A percentile compares a stretch with the other conserved stretches of the same genome.
These are phyloP conservation scores for Coturnix japonica DNA, from an alignment of 2,113 vertebrate species.

Conservation along the genomic window DNA sequence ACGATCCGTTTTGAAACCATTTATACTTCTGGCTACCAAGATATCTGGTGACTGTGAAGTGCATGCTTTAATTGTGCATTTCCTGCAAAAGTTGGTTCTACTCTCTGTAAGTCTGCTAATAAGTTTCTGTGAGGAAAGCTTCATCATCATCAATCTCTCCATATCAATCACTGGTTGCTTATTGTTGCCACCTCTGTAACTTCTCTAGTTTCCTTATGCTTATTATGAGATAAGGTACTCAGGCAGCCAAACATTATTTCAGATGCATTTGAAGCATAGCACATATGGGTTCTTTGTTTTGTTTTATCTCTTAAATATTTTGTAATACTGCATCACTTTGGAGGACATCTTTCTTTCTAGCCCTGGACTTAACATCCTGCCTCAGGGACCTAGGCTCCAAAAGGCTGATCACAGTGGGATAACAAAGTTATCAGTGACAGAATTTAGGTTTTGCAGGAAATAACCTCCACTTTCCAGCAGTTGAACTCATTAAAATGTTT, in stretches of 20 bases:
- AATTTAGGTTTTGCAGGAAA: neutral
- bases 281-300: neutral
- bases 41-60: neutral
- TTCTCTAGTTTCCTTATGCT: neutral
- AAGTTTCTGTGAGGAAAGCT: neutral
- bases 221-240: neutral
- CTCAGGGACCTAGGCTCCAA: neutral
- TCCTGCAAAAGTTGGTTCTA: neutral
- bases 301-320: neutral
- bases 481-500: neutral
- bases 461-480: fast-evolving
- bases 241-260: neutral
- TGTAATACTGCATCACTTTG: neutral
- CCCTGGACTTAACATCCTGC: neutral
- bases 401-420: neutral
- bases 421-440: neutral
- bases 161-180: fast-evolving
- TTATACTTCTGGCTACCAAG: neutral
- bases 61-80: neutral
- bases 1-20: neutral
- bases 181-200: neutral
- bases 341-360: neutral
- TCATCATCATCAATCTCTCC: neutral
- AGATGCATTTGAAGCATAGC: neutral
- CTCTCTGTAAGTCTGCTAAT: neutral